A percentile compares a stretch with the other conserved stretches of the same genome.
phyloP scores from a whole-genome alignment of 2,888 invertebrate species.

The Drosophila paranaensis region DNA sequence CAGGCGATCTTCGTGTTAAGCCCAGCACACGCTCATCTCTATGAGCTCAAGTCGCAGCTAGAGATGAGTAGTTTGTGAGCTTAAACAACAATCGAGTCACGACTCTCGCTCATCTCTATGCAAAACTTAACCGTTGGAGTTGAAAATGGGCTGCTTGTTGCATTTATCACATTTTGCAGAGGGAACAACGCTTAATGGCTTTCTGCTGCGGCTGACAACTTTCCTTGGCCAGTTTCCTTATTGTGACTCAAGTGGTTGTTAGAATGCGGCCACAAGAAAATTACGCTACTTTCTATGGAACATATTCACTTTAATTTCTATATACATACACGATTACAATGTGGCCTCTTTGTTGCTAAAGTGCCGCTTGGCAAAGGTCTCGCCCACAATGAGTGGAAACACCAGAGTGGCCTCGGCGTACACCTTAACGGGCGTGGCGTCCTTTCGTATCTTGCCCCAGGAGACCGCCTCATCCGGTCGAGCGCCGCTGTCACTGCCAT shows the following conservation, averaged over 20 bases:
- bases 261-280: constrained; percentile 37
- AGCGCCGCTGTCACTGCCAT: constrained; percentile 99
- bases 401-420: constrained; percentile 97
- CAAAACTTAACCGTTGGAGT: constrained; percentile 42
- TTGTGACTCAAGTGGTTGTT: constrained; percentile 37
- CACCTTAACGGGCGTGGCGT: constrained; percentile 95
- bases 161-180: constrained; percentile 68
- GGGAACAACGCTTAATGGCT: constrained; percentile 62
- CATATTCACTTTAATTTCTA: constrained; percentile 28
- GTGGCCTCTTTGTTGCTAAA: constrained; percentile 56
- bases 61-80: background rate
- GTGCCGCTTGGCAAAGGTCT: constrained; percentile 95
- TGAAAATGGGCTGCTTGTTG: constrained; percentile 59
- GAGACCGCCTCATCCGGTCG: constrained; percentile 99
- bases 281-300: constrained; percentile 32
- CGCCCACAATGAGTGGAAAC: constrained; percentile 97
- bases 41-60: background rate
- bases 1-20: background rate
- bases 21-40: background rate
- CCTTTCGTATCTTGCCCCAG: constrained; percentile 98
- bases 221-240: constrained; percentile 44
- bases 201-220: constrained; percentile 55
- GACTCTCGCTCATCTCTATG: constrained; percentile 2
- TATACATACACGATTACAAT: constrained; percentile 40
- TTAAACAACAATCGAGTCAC: background rate